phyloP scores from a whole-genome alignment of 2,888 invertebrate genomes.

The Eretmocerus hayati region DNA sequence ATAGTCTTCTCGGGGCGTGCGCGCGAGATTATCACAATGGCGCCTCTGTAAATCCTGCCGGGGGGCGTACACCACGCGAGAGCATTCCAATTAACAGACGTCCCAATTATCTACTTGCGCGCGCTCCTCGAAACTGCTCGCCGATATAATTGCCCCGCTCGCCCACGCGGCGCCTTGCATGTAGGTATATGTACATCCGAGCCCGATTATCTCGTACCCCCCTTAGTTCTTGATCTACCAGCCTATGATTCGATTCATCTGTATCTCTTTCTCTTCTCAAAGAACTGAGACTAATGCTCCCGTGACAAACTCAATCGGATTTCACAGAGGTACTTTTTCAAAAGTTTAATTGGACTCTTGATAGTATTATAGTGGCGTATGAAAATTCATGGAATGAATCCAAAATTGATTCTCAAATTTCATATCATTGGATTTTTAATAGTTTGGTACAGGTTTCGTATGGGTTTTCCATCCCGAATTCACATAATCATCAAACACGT shows the following conservation, averaged over 20 bases:
- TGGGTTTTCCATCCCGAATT: no score
- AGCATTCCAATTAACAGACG: constrained; percentile 39
- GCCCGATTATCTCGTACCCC: constrained; percentile 12
- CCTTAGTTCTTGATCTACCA: neutral
- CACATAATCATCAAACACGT: no score
- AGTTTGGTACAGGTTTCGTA: no score
- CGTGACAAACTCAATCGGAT: constrained; percentile 11
- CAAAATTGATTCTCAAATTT: no score
- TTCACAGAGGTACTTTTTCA: no score
- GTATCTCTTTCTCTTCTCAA: no score
- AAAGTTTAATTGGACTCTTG: no score
- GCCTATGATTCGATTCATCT: neutral
- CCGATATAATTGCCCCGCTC: constrained; percentile 35
- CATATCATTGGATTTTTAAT: no score
- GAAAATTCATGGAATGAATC: no score
- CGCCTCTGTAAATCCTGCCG: constrained; percentile 20
- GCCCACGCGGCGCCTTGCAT: no score
- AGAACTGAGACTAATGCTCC: neutral
- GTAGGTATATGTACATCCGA: no score
- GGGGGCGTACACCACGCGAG: constrained; percentile 19
- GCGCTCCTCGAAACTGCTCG: constrained; percentile 26
- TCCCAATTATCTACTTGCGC: constrained; percentile 36
- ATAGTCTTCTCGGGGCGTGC: neutral
- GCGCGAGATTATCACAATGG: constrained; percentile 17
- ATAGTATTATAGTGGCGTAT: no score